These are phyloP conservation scores for Drosophila rubida DNA, from an alignment of 2,888 invertebrate genomes.

Conservation along the genomic window DNA sequence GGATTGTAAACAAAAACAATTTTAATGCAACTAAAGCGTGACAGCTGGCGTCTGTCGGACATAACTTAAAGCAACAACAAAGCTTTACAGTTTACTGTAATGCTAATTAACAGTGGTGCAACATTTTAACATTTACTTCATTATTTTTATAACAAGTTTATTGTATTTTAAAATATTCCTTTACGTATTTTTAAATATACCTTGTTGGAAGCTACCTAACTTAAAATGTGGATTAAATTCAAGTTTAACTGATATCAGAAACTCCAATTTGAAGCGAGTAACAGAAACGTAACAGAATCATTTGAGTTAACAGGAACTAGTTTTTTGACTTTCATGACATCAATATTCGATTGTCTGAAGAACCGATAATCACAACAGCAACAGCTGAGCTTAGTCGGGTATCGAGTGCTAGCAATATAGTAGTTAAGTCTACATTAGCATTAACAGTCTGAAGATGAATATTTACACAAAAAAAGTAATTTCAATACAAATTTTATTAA, in stretches of 20 bases:
- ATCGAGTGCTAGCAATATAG: conserved; percentile 24
- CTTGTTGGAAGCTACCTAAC: neutral
- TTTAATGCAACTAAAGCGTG: conserved; percentile 38
- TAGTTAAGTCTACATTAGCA: no score
- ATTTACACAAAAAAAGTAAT: no score
- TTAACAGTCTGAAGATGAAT: no score
- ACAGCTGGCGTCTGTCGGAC: conserved; percentile 39
- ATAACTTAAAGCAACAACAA: conserved; percentile 17
- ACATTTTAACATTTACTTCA: neutral
- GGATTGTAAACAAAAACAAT: conserved; percentile 52
- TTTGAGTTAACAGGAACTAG: conserved; percentile 9
- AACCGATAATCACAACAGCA: conserved; percentile 5
- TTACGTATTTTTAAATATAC: neutral
- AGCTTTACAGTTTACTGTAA: conserved; percentile 19
- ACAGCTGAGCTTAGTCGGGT: conserved; percentile 37
- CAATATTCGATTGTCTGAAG: neutral
- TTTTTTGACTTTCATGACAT: neutral
- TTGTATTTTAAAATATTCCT: no score
- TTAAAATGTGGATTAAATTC: neutral
- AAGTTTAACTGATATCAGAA: neutral
- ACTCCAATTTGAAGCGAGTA: neutral
- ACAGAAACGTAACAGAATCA: neutral
- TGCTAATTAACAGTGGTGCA: conserved; percentile 31
- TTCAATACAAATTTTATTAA: no score
- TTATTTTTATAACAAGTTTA: neutral